Evolutionary conservation across 1,140 invertebrate genomes (phyloP), one percentile per base, ranked within the genome.

Genomic region (Hesperophylax magnus): DNA sequence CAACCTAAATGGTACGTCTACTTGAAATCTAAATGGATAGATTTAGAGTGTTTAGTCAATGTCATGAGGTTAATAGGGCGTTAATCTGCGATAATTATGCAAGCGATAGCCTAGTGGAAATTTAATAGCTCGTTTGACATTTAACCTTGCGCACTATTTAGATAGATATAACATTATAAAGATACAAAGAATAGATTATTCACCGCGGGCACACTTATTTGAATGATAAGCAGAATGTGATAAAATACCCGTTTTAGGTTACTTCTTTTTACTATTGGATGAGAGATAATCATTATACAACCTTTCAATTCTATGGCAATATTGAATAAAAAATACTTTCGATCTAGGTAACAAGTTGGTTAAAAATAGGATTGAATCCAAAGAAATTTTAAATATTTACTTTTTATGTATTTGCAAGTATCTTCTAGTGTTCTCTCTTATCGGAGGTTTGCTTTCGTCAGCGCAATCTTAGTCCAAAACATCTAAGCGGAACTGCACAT

Each of bases 41-140:
- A 52, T 52, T 53, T n/a, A n/a, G n/a, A n/a, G n/a, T n/a, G n/a
- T n/a, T n/a, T 71, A 71, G 22, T n/a, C 31, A 58, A 56, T 53
- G 71, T 74, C 52, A 56, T 17, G 31, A 74, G 52, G 71, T 74
- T 56, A 74, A 47, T 56, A 74, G 47, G 52, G 47, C 71, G 52
- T 71, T 65, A 71, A 39, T 52, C 39, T 52, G 24, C 17, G 22
- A 9, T 27, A 53, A 56, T 56, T 74, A 58, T 17, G 71, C 71
- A 27, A 18, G 53, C n/a, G n/a, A 56, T n/a, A 58, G n/a, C 18
- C 54, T 3, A 24, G 15, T 74, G 71, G 71, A 74, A 74, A 56
- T 24, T 54, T 74, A 74, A 74, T 74, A 56, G 53, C 18, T 56
- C 71, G 24, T 54, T 74, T 27, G 47, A 24, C 22, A 74, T 65